phyloP scores from a whole-genome alignment of 2,797 vertebrate genomes.

The Anguilla marmorata region DNA sequence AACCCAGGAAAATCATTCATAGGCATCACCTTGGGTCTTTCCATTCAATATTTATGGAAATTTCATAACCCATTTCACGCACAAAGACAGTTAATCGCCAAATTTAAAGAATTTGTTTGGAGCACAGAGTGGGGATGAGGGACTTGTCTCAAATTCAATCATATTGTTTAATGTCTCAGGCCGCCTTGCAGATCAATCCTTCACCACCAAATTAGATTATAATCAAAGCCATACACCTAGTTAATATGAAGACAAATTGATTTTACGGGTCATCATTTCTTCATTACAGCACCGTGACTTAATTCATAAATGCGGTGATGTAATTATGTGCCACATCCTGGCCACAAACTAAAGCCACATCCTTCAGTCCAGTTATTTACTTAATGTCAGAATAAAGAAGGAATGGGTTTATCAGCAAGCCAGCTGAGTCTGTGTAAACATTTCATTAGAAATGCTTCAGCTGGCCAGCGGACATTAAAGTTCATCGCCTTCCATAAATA shows the following conservation, averaged over 20 bases:
- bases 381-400: slow-evolving; percentile 19
- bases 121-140: slow-evolving; percentile 11
- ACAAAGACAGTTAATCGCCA: not conserved
- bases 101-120: slow-evolving; percentile 23
- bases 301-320: not conserved
- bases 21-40: not conserved
- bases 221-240: slow-evolving; percentile 17
- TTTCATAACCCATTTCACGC: not conserved
- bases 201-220: slow-evolving; percentile 31
- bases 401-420: slow-evolving; percentile 18
- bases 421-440: slow-evolving; percentile 1
- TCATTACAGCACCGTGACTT: slow-evolving; percentile 23
- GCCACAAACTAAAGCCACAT: slow-evolving; percentile 17
- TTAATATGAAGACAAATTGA: slow-evolving; percentile 30
- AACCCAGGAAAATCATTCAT: not conserved
- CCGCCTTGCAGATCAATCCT: slow-evolving; percentile 4
- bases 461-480: not conserved
- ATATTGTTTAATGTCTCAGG: slow-evolving; percentile 11
- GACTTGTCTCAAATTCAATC: slow-evolving; percentile 29
- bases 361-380: slow-evolving; percentile 21
- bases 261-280: slow-evolving; percentile 28
- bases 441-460: slow-evolving; percentile 19
- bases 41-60: slow-evolving; percentile 11
- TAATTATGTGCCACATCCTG: not conserved
- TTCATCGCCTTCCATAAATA: slow-evolving; percentile 21